Percentiles rank a stretch among this genome's conserved stretches.
These are phyloP conservation scores for Helicolenus hilgendorfi DNA, from an alignment of 2,797 vertebrate species.

Conservation along the genomic window DNA sequence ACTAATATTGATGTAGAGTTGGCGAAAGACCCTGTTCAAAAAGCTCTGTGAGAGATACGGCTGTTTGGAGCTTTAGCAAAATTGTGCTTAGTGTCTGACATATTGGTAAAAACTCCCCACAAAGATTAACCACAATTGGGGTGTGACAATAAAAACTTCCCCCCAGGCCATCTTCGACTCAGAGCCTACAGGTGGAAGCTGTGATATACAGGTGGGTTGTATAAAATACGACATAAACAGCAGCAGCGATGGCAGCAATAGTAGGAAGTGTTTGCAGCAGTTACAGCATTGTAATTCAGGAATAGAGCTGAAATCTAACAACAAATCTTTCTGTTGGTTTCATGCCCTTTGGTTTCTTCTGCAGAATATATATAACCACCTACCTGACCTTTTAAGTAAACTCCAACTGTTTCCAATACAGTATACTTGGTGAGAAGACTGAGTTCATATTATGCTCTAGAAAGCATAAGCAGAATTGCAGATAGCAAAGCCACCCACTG, in stretches of 20 bases:
- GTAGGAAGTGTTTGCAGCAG: constrained; percentile 2
- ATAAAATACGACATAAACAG: neutral
- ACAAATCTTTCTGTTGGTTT: neutral
- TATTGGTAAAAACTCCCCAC: neutral
- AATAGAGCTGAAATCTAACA: neutral
- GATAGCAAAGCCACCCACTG: neutral
- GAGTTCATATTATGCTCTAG: neutral
- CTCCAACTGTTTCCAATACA: neutral
- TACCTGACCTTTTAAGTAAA: constrained; percentile 2
- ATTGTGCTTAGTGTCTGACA: neutral
- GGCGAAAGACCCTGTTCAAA: neutral
- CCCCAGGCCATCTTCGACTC: neutral
- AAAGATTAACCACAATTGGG: neutral
- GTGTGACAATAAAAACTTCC: neutral
- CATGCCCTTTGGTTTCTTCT: neutral
- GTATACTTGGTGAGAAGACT: neutral
- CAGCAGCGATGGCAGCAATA: neutral
- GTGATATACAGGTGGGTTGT: neutral
- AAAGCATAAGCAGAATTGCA: neutral
- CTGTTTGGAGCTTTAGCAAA: neutral
- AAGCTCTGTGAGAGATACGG: neutral
- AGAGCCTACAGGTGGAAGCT: neutral
- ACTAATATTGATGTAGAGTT: neutral
- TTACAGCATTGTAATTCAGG: neutral
- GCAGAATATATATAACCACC: neutral